Evolutionary conservation across 1,140 invertebrate genomes (phyloP), one percentile per base, ranked within the genome.

Genomic region (Copidosoma floridanum): DNA sequence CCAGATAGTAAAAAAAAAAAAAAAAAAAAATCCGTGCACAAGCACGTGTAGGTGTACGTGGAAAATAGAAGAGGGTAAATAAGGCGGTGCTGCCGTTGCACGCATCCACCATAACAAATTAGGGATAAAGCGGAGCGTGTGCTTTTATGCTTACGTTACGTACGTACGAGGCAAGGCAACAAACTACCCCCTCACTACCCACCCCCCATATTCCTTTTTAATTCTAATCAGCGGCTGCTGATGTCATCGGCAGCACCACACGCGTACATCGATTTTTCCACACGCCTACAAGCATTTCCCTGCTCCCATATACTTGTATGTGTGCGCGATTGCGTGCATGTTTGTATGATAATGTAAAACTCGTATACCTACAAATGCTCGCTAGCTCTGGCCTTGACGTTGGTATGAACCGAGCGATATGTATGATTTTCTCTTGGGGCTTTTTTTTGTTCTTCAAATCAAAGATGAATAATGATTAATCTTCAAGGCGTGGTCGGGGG

Each of bases 51-150:
- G n/a, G n/a, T n/a, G n/a, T n/a, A n/a, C n/a, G n/a, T n/a, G n/a
- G n/a, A n/a, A n/a, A n/a, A n/a, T n/a, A n/a, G n/a, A n/a, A n/a
- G n/a, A n/a, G n/a, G n/a, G n/a, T n/a, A n/a, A n/a, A n/a, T n/a
- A n/a, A n/a, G 10, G 35, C 6, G 7, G 14, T 10, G 53, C 14
- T 18, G 35, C 43, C 41, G 58, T 37, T 21, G 52, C 65, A 68
- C 65, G 70, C 67, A 71, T 67, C 57, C 46, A 64, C 63, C 61
- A 50, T 40, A 27, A 65, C 63, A 65, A 68, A 70, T 68, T 68
- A 70, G 65, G 59, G 52, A 70, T 63, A 66, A n/a, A n/a, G 26
- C 27, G 41, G 60, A 63, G 52, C 44, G 41, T n/a, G n/a, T 64
- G 27, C 56, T 65, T 60, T 59, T 52, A 58, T 60, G 61, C 48